Evolutionary conservation across 1,140 invertebrate species (phyloP).

Genomic region (Chelonus insularis): DNA sequence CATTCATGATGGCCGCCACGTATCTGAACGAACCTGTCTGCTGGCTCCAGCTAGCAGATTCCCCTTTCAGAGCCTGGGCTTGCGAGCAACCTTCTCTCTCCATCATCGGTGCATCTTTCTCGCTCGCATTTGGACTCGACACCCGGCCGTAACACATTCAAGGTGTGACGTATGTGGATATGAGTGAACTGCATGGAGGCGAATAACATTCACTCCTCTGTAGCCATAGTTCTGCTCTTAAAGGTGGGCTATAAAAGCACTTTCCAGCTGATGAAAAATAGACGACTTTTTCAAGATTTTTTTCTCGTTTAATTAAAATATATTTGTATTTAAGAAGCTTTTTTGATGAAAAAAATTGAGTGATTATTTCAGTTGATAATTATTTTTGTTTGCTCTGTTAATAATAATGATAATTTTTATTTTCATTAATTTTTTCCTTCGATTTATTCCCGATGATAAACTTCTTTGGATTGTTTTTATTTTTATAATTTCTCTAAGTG

Average conservation of each 20-base stretch:
- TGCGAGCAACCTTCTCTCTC: constrained; percentile 24
- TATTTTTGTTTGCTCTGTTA: too few species aligned
- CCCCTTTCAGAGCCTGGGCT: constrained; percentile 37
- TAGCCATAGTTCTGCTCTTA: background rate
- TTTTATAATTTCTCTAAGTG: too few species aligned
- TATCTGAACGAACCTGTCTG: constrained; percentile 60
- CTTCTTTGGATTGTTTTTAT: too few species aligned
- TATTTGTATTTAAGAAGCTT: too few species aligned
- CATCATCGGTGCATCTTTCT: constrained; percentile 24
- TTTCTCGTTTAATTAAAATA: background rate
- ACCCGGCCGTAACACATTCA: constrained; percentile 16
- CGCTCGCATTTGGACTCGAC: constrained; percentile 8
- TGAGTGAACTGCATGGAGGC: constrained; percentile 1
- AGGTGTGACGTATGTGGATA: background rate
- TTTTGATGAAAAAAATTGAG: too few species aligned
- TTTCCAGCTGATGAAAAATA: background rate
- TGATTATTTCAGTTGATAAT: too few species aligned
- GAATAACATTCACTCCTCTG: constrained; percentile 10
- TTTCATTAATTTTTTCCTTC: too few species aligned
- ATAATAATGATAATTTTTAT: too few species aligned
- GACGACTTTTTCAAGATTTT: background rate
- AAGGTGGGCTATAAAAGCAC: background rate
- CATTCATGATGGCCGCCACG: constrained; percentile 62
- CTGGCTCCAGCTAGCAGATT: constrained; percentile 40
- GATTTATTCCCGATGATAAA: too few species aligned